Evolutionary conservation across 2,797 vertebrate genomes (phyloP).

Genomic region (Peromyscus aztecus): DNA sequence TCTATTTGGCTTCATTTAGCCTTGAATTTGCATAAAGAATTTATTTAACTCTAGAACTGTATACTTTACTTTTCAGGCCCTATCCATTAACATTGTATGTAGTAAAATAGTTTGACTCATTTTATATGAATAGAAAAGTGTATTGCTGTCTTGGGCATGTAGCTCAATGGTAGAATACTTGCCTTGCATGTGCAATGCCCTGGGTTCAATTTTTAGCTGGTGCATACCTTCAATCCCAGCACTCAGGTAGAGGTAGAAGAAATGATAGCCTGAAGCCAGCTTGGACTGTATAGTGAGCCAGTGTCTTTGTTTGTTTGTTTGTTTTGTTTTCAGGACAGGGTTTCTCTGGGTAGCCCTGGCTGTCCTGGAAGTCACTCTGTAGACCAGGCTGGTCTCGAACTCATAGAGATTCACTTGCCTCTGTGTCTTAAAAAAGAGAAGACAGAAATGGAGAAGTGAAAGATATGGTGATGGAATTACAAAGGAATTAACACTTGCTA

Average conservation of each 20-base stretch:
- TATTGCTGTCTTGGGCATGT: not conserved
- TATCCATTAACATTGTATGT: not conserved
- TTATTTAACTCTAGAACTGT: not conserved
- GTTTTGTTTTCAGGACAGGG: too few species aligned
- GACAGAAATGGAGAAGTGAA: not conserved
- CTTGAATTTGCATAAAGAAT: not conserved
- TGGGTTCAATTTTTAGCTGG: not conserved
- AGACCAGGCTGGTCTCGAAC: too few species aligned
- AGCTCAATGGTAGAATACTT: not conserved
- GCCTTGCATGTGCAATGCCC: not conserved
- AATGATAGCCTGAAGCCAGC: not conserved
- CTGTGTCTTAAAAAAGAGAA: not conserved
- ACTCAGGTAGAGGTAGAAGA: not conserved
- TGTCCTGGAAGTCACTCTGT: too few species aligned
- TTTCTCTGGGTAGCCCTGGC: too few species aligned
- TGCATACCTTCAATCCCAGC: not conserved
- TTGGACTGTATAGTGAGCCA: not conserved
- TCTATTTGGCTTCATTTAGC: not conserved
- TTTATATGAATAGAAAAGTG: not conserved
- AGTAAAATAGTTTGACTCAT: not conserved
- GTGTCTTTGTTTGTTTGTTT: too few species aligned
- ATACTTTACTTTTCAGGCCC: not conserved
- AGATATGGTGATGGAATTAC: not conserved
- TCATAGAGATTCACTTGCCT: too few species aligned
- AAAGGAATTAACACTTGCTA: not conserved